Evolutionary conservation across 2,888 invertebrate genomes (phyloP).

Genomic region (Sisyra nigra): DNA sequence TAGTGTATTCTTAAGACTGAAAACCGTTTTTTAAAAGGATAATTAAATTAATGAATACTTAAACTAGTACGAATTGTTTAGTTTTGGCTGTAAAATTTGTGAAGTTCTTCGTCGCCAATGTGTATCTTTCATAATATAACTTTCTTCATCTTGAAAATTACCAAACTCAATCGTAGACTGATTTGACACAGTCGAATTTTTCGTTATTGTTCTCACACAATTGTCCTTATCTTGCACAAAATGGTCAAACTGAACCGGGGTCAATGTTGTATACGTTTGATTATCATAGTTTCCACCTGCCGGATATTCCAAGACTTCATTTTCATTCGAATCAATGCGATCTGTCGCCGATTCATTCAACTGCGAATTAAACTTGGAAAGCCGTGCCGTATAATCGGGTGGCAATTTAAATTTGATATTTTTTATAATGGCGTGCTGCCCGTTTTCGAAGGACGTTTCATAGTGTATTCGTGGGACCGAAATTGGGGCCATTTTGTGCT

Average conservation of each 20-base stretch:
- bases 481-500: slow-evolving; percentile 16
- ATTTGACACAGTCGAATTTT: background rate
- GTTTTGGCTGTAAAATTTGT: slow-evolving; percentile 16
- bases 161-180: background rate
- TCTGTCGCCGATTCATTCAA: slow-evolving; percentile 9
- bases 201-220: slow-evolving; percentile 7
- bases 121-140: slow-evolving; percentile 18
- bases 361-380: slow-evolving; percentile 4
- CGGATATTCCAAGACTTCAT: background rate
- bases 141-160: background rate
- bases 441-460: slow-evolving; percentile 23
- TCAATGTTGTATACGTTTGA: background rate
- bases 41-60: no score
- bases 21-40: no score
- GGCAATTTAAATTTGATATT: slow-evolving; percentile 30
- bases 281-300: background rate
- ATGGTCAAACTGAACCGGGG: background rate
- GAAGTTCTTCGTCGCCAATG: slow-evolving; percentile 33
- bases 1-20: no score
- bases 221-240: slow-evolving; percentile 3
- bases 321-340: background rate
- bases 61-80: no score
- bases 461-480: slow-evolving; percentile 16
- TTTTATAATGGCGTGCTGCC: slow-evolving; percentile 24
- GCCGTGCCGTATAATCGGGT: slow-evolving; percentile 21